Evolutionary conservation across 2,797 vertebrate genomes (phyloP).

Genomic region (Micropoecilia bifurca): DNA sequence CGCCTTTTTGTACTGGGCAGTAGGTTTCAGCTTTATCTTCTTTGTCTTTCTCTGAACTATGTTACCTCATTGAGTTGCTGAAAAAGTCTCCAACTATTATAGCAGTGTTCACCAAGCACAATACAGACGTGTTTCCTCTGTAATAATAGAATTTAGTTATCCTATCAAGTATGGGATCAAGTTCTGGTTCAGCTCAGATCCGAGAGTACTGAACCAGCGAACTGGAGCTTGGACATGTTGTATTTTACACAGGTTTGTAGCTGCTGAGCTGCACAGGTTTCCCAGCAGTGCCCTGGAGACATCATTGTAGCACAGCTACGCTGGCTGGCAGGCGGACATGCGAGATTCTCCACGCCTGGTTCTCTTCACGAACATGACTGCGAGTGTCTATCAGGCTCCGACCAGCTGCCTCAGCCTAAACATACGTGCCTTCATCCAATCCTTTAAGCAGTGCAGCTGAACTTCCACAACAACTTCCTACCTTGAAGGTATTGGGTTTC

Average conservation of each 20-base stretch:
- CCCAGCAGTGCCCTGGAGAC: slow-evolving; percentile 53
- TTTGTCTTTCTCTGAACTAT: slow-evolving; percentile 36
- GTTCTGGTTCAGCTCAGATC: slow-evolving; percentile 26
- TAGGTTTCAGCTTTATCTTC: slow-evolving; percentile 25
- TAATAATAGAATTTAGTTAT: slow-evolving; percentile 28
- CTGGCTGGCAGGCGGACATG: slow-evolving; percentile 60
- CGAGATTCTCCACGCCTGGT: slow-evolving; percentile 56
- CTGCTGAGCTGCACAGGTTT: slow-evolving; percentile 46
- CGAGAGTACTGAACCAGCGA: slow-evolving; percentile 45
- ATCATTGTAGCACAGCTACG: slow-evolving; percentile 41
- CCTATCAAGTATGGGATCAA: slow-evolving; percentile 39
- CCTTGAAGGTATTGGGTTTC: slow-evolving; percentile 37
- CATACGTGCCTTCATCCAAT: slow-evolving; percentile 16
- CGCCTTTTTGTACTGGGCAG: slow-evolving; percentile 58
- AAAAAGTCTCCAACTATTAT: slow-evolving; percentile 13
- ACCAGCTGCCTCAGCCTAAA: slow-evolving; percentile 42
- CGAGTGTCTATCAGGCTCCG: slow-evolving; percentile 57
- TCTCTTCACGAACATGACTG: slow-evolving; percentile 57
- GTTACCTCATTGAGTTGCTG: slow-evolving; percentile 28
- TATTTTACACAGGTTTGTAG: slow-evolving; percentile 57
- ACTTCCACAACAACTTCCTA: slow-evolving; percentile 31
- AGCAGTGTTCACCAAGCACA: slow-evolving; percentile 20
- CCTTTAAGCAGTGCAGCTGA: slow-evolving; percentile 23
- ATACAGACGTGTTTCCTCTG: slow-evolving; percentile 6
- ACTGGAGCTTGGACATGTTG: slow-evolving; percentile 44